phyloP scores from a whole-genome alignment of 2,113 vertebrate genomes.

The Rostratula benghalensis region DNA sequence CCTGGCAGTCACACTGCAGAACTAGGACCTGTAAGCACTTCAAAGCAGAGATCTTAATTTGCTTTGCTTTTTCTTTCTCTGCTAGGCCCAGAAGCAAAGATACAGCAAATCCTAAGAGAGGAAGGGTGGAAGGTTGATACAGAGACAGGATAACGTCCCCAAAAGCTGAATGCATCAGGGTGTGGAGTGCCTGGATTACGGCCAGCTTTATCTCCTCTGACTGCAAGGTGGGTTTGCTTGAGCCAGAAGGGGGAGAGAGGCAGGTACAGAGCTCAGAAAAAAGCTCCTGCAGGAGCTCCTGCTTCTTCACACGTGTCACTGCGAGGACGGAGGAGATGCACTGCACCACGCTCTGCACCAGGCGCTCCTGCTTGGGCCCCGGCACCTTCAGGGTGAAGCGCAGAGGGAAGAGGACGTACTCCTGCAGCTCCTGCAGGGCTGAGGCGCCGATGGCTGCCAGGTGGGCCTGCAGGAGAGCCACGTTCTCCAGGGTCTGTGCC shows the following conservation, averaged over 20 bases:
- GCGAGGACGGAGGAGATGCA: conserved; percentile 82
- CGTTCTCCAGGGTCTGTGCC: conserved; percentile 80
- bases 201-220: conserved; percentile 89
- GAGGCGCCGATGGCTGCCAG: conserved; percentile 78
- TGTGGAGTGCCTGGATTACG: conserved; percentile 77
- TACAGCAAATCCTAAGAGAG: conserved; percentile 85
- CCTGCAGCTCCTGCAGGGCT: conserved; percentile 90
- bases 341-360: conserved; percentile 81
- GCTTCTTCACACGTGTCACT: conserved; percentile 81
- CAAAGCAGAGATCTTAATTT: conserved; percentile 82
- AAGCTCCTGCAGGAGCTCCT: conserved; percentile 83
- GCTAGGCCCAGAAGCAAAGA: conserved; percentile 85
- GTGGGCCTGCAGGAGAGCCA: conserved; percentile 73
- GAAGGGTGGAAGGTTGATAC: conserved; percentile 83
- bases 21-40: conserved; percentile 83
- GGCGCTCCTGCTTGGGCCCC: conserved; percentile 76
- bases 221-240: conserved; percentile 56
- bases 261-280: conserved; percentile 89
- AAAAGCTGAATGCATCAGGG: conserved; percentile 84
- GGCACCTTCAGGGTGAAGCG: conserved; percentile 86
- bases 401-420: conserved; percentile 93
- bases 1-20: conserved; percentile 83
- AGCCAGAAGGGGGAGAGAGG: conserved; percentile 75
- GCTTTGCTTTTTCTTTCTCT: conserved; percentile 84
- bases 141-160: conserved; percentile 80